Evolutionary conservation across 2,113 vertebrate species (phyloP).

Genomic region (Eulemur rufifrons): DNA sequence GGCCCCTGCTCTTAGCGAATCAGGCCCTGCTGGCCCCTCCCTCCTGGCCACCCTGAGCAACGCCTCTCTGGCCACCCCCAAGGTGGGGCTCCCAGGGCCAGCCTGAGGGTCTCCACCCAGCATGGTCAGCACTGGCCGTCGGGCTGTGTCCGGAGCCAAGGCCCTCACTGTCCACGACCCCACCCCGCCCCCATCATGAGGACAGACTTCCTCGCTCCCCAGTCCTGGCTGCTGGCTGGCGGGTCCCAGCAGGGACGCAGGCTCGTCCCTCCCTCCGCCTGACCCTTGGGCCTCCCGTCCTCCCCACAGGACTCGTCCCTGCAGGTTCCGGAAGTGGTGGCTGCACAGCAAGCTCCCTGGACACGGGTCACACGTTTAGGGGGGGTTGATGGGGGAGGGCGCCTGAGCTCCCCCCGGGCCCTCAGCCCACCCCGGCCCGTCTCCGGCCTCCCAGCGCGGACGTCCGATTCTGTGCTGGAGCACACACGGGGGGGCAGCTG

Average conservation of each 20-base stretch:
- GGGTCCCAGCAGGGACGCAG: accelerated
- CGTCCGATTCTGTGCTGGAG: background rate
- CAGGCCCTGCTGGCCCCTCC: background rate
- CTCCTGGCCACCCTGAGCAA: too few species aligned
- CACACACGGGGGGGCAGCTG: accelerated
- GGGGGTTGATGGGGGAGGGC: background rate
- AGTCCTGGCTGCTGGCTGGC: background rate
- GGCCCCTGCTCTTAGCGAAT: background rate
- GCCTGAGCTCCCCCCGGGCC: accelerated
- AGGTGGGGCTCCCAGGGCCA: background rate
- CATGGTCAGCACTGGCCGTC: too few species aligned
- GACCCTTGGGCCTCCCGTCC: background rate
- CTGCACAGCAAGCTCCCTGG: accelerated
- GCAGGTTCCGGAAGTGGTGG: accelerated
- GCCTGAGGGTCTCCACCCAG: background rate
- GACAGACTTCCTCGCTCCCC: background rate
- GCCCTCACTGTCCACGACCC: background rate
- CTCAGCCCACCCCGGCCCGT: background rate
- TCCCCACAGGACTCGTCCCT: accelerated
- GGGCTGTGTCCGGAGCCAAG: too few species aligned
- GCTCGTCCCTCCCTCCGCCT: accelerated
- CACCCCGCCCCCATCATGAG: accelerated
- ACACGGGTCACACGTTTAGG: accelerated
- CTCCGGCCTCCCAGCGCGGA: background rate
- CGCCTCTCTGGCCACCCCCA: background rate